Percentiles rank a stretch among this genome's conserved stretches.
Evolutionary conservation across 2,113 vertebrate genomes (phyloP).

Genomic region (Hipposideros armiger): DNA sequence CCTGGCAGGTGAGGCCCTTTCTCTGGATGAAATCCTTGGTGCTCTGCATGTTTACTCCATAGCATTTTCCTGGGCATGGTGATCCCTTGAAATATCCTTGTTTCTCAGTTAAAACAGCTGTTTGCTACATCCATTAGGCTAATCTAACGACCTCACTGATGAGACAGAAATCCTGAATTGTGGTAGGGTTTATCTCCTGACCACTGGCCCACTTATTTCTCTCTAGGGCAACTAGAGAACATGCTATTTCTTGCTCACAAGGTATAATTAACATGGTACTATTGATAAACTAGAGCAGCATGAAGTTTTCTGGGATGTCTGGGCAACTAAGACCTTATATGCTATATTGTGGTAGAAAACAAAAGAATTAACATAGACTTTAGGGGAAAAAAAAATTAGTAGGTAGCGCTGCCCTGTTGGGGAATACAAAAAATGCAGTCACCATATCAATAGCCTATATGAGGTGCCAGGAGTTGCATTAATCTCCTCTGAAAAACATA

Average conservation of each 20-base stretch:
- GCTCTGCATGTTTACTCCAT: neutral
- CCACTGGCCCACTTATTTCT: neutral
- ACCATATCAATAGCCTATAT: neutral
- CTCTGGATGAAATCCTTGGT: neutral
- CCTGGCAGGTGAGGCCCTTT: neutral
- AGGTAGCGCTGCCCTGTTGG: neutral
- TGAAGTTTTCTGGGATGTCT: neutral
- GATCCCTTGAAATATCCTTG: neutral
- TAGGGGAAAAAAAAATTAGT: neutral
- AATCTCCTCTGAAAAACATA: neutral
- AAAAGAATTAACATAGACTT: neutral
- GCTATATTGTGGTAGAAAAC: neutral
- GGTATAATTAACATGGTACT: neutral
- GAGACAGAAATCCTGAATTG: neutral
- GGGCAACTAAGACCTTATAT: neutral
- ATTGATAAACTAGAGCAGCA: neutral
- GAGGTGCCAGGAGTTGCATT: neutral
- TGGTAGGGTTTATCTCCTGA: neutral
- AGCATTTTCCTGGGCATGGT: neutral
- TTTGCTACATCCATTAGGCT: neutral
- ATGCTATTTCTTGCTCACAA: neutral
- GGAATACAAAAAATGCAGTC: neutral
- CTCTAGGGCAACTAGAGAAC: neutral
- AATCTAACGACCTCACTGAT: neutral
- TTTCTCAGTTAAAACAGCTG: neutral